phyloP scores from a whole-genome alignment of 1,140 invertebrate genomes.

The Drosophila sp. region DNA sequence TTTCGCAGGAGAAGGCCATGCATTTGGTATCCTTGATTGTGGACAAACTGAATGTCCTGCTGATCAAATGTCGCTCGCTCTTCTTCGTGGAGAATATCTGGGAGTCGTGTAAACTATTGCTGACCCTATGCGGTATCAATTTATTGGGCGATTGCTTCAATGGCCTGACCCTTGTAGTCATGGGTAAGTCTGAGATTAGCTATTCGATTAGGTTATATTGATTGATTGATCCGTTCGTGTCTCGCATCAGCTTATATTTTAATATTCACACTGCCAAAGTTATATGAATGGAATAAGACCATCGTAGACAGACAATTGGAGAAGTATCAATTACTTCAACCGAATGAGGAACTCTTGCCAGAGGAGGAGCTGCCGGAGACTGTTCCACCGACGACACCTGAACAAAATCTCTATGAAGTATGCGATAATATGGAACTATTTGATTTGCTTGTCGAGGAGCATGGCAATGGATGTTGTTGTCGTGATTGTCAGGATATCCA shows the following conservation, averaged over 20 bases:
- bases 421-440: slow-evolving; percentile 30
- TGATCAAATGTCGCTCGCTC: slow-evolving; percentile 29
- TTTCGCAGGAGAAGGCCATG: slow-evolving; percentile 42
- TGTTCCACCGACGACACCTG: not conserved
- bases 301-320: slow-evolving; percentile 35
- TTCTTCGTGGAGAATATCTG: slow-evolving; percentile 52
- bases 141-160: slow-evolving; percentile 59
- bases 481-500: slow-evolving; percentile 34
- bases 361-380: not conserved
- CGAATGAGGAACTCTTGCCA: not conserved
- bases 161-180: slow-evolving; percentile 45
- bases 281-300: slow-evolving; percentile 49
- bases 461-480: slow-evolving; percentile 35
- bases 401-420: slow-evolving; percentile 12
- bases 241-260: slow-evolving; percentile 30
- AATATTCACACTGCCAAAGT: slow-evolving; percentile 60
- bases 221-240: not conserved
- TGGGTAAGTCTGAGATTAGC: slow-evolving; percentile 41
- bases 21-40: slow-evolving; percentile 35
- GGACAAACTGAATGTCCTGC: slow-evolving; percentile 26
- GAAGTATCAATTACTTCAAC: not conserved
- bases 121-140: slow-evolving; percentile 41
- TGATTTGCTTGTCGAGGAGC: slow-evolving; percentile 30
- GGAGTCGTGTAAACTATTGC: slow-evolving; percentile 49
- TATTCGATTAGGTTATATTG: not conserved